Base-by-base conservation (phyloP, 1,140 invertebrate species). In the Aradophagus sp. region DNA sequence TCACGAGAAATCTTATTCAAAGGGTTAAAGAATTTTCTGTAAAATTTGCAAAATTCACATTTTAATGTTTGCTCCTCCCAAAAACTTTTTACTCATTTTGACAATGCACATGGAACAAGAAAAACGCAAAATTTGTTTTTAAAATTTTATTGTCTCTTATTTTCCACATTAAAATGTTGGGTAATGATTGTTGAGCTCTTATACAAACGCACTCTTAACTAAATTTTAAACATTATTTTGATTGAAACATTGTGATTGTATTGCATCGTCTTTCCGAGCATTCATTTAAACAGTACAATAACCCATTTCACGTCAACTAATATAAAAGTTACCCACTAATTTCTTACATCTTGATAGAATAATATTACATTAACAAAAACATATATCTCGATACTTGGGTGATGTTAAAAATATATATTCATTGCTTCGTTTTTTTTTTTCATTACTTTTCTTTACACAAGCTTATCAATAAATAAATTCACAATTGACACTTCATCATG, bases 221-320 rank as follows among this genome's bases (percentile, higher is more conserved):
- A 27, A 48, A 26, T 34, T 32, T 41, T 32, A 41, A 58, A 34
- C 20, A 36, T 42, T 32, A 52, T 65, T 55, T 55, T 65, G 61
- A 56, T 56, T 66, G 6, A 31, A 48, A 41, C 8, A 41, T 35
- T 27, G 13, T 45, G 15, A 35, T 56, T 47, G 12, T 11, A 17
- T 47, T 36, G 3, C 7, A 10, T 5, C 19, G 27, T 20, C 10
- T 27, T 12, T 13, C n/a, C 29, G 12, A 45, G 29, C 16, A 13
- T 38, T 45, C 29, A 23, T 38, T 15, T 12, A 11, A 39, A 41
- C 39, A 39, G 26, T 58, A n/a, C n/a, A n/a, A n/a, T 56, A 58
- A 66, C 62, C 62, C 62, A 66, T 66, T 66, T 58, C 7, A 29
- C 35, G 52, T 42, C 10, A 63, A 31, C 11, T 38, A 47, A 17